phyloP scores from a whole-genome alignment of 1,140 invertebrate genomes.

The Zaprionus lachaisei region DNA sequence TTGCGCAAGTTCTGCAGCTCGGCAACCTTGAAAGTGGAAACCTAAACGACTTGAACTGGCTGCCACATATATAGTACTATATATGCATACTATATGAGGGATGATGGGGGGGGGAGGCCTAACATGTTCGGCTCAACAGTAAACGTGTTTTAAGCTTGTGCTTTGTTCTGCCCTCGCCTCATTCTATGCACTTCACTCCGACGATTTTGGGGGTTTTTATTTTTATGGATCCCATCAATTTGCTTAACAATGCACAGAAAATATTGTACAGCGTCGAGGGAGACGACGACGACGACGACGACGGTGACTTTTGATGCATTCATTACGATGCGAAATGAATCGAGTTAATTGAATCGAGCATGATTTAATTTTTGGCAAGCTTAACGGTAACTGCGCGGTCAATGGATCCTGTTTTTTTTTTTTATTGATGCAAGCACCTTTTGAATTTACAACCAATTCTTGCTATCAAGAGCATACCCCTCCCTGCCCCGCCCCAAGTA shows the following conservation, averaged over 20 bases:
- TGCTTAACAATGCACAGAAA: constrained; percentile 5
- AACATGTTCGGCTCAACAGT: constrained; percentile 44
- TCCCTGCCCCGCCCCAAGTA: neutral
- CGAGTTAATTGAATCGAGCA: constrained; percentile 3
- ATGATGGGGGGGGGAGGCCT: neutral
- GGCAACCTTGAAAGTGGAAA: constrained; percentile 75
- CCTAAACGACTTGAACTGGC: constrained; percentile 50
- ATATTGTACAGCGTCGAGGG: constrained; percentile 7
- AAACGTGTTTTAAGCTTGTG: constrained; percentile 20
- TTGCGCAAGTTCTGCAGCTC: constrained; percentile 62
- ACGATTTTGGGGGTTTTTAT: constrained; percentile 21
- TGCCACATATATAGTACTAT: neutral
- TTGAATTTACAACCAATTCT: neutral
- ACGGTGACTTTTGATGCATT: constrained; percentile 1
- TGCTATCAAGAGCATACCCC: neutral
- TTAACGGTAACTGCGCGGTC: constrained; percentile 1
- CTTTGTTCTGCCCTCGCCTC: constrained; percentile 20
- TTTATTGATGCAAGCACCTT: neutral
- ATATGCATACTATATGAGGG: no score
- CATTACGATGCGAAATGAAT: neutral
- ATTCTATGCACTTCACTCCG: constrained; percentile 37
- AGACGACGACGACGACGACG: neutral
- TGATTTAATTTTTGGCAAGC: constrained; percentile 3
- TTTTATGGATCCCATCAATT: constrained; percentile 18
- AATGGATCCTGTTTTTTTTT: neutral